phyloP scores from a whole-genome alignment of 2,797 vertebrate genomes.

The Propithecus deckenii region DNA sequence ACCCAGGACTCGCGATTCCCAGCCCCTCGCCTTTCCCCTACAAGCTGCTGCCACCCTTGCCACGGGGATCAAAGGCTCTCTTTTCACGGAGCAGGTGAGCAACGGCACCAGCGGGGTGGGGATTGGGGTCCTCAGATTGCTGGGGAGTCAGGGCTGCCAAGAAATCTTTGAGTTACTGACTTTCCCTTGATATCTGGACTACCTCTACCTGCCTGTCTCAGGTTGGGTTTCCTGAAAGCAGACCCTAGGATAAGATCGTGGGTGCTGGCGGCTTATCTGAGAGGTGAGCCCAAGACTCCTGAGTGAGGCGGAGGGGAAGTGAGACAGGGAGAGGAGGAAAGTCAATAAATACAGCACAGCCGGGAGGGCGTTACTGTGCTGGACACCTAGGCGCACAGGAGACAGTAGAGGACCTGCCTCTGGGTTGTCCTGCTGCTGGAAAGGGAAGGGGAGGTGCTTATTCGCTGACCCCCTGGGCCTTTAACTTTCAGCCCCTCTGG shows the following conservation, averaged over 20 bases:
- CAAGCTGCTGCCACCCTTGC: not conserved
- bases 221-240: not conserved
- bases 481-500: not conserved
- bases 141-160: not conserved
- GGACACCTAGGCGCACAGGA: not conserved
- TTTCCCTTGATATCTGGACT: not conserved
- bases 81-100: not conserved
- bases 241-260: not conserved
- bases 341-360: accelerated
- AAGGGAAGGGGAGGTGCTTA: not conserved
- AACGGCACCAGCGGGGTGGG: too few species aligned
- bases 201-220: not conserved
- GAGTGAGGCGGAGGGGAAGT: not conserved
- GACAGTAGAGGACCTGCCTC: not conserved
- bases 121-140: not conserved
- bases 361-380: too few species aligned
- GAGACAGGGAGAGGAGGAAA: not conserved
- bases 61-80: too few species aligned
- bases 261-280: not conserved
- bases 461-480: not conserved
- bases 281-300: not conserved
- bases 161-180: not conserved
- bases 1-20: not conserved
- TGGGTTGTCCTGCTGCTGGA: not conserved
- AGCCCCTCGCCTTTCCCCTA: accelerated